Base-by-base conservation (phyloP, 2,797 vertebrate species). In the Propithecus perrieri region DNA sequence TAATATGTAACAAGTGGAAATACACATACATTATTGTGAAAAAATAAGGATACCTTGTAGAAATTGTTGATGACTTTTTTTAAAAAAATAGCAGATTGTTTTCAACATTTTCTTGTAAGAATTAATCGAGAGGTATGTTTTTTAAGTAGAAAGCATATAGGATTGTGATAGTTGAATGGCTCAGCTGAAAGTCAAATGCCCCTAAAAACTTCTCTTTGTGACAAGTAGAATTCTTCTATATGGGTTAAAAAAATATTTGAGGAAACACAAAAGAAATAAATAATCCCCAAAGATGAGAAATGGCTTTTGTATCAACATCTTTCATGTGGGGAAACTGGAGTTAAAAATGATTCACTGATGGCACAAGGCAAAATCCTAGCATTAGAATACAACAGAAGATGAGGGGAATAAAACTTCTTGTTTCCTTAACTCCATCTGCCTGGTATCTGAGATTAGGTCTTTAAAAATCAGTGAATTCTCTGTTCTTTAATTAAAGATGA, bases 401-500 rank as follows among this genome's bases (percentile, higher is more conserved):
- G 35, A 46, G 46, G 55, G 55, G 43, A 75, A 80, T 86, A 28
- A 75, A 55, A 71, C 41, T 87, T 80, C 76, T 88, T 53, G 30
- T 76, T 92, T 84, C 33, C 69, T 46, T 65, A 41, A 71, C 41
- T 87, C 76, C 91, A 80, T 89, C 71, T 95, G 43, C 92, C 78
- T 95, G 57, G 86, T 89, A 69, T 85, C 81, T 78, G 63, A 97
- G 65, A 91, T 93, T 85, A 93, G 38, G 30, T 74, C 85, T 95
- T 74, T 86, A 41, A 30, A 63, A 93, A 72, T 50, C 35, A 87
- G 26, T 74, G 43, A 94, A 76, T 94, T 92, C 48, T 7, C 38
- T 92, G 43, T 14, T 87, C 88, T 93, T 94, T 53, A 76, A 85
- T 61, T 93, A 83, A 93, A 94, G 30, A 97, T 85, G 53, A 76